Percentiles rank a stretch among this genome's conserved stretches.
These are phyloP conservation scores for Nicator chloris DNA, from an alignment of 2,113 vertebrate genomes.

Conservation along the genomic window DNA sequence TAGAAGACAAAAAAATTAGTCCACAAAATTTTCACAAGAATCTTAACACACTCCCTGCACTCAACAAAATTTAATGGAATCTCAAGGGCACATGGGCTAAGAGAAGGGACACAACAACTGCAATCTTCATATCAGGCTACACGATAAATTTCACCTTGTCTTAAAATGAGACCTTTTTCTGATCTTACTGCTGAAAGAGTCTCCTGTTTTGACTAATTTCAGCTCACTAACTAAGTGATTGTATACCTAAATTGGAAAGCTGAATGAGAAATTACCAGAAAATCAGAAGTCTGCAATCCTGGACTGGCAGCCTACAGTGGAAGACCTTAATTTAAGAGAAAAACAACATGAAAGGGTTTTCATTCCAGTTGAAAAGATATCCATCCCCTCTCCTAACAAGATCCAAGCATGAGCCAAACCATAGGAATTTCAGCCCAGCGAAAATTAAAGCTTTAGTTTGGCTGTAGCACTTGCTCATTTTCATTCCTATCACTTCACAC, in stretches of 20 bases:
- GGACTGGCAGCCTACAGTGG: background rate
- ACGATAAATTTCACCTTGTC: background rate
- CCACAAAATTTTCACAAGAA: background rate
- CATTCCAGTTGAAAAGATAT: background rate
- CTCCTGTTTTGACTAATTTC: background rate
- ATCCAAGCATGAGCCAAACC: background rate
- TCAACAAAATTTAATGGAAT: background rate
- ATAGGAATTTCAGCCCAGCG: background rate
- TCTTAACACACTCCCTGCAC: background rate
- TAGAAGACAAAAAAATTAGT: background rate
- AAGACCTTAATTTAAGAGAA: background rate
- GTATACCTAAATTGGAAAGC: background rate
- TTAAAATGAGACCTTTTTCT: background rate
- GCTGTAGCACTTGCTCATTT: background rate
- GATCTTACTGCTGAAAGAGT: background rate
- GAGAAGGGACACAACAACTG: background rate
- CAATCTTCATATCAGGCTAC: background rate
- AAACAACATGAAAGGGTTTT: background rate
- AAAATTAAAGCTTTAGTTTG: background rate
- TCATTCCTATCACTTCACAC: slow-evolving; percentile 25
- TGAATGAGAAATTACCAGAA: background rate
- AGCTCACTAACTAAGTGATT: background rate
- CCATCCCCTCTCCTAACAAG: background rate
- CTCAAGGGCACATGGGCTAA: background rate
- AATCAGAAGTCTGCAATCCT: background rate